Evolutionary conservation across 2,797 vertebrate species (phyloP).

Genomic region (Hirundo rustica): DNA sequence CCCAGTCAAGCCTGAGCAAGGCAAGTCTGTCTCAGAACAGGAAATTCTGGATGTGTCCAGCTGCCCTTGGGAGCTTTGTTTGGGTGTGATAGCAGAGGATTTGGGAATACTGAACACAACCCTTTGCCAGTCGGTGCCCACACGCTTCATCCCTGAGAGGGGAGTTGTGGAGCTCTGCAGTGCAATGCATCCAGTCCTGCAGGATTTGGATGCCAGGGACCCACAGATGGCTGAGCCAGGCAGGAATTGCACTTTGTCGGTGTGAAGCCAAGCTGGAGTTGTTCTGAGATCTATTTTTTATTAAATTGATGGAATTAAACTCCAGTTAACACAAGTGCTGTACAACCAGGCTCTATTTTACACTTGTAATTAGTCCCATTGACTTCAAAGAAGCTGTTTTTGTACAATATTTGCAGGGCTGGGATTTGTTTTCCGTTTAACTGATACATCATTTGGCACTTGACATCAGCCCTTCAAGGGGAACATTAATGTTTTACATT

Average conservation of each 20-base stretch:
- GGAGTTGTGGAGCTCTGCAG: neutral
- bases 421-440: conserved; percentile 46
- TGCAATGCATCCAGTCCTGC: neutral
- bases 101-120: neutral
- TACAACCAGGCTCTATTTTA: conserved; percentile 4
- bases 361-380: conserved; percentile 33
- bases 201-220: neutral
- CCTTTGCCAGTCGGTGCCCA: accelerated
- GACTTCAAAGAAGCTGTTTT: conserved; percentile 43
- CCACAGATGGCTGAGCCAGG: neutral
- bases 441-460: conserved; percentile 46
- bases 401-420: neutral
- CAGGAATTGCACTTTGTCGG: neutral
- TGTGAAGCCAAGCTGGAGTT: neutral
- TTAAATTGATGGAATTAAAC: neutral
- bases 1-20: neutral
- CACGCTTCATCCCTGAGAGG: neutral
- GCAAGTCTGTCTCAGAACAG: neutral
- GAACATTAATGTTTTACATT: conserved; percentile 39
- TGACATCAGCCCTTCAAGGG: conserved; percentile 35
- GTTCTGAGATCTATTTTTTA: neutral
- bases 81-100: neutral
- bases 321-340: neutral
- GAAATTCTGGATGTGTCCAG: neutral
- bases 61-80: neutral